These are phyloP conservation scores for Luidia sarsii DNA, from an alignment of 53 echinoderm and acorn worm species.

Conservation along the genomic window DNA sequence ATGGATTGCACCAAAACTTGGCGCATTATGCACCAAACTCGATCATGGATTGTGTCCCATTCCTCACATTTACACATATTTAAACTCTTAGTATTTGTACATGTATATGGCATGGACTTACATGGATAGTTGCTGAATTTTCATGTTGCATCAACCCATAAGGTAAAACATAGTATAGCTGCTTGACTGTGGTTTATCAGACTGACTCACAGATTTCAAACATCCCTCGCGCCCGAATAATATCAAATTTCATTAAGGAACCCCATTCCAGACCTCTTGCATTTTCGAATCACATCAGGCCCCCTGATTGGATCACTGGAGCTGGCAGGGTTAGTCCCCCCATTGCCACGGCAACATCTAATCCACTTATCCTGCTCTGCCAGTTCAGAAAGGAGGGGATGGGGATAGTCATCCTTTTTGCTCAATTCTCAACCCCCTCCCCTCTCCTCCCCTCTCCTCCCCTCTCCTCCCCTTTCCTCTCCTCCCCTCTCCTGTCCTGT, in stretches of 20 bases:
- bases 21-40: too few species aligned
- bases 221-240: background rate
- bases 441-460: background rate
- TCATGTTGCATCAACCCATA: background rate
- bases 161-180: too few species aligned
- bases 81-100: too few species aligned
- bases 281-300: constrained; percentile 35
- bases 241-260: constrained; percentile 35
- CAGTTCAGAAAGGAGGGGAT: too few species aligned
- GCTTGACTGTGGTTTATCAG: too few species aligned
- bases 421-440: background rate
- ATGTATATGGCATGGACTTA: too few species aligned
- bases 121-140: background rate
- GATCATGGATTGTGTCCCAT: too few species aligned
- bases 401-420: background rate
- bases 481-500: too few species aligned
- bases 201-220: background rate
- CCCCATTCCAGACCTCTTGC: constrained; percentile 9
- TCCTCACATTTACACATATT: too few species aligned
- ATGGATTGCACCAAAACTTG: too few species aligned
- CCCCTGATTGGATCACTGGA: constrained; percentile 28
- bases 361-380: constrained; percentile 34
- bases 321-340: constrained; percentile 18
- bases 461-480: too few species aligned
- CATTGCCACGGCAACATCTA: constrained; percentile 26